Conservation (phyloP, 2,113 vertebrate species). For the Chloebia gouldiae region DNA sequence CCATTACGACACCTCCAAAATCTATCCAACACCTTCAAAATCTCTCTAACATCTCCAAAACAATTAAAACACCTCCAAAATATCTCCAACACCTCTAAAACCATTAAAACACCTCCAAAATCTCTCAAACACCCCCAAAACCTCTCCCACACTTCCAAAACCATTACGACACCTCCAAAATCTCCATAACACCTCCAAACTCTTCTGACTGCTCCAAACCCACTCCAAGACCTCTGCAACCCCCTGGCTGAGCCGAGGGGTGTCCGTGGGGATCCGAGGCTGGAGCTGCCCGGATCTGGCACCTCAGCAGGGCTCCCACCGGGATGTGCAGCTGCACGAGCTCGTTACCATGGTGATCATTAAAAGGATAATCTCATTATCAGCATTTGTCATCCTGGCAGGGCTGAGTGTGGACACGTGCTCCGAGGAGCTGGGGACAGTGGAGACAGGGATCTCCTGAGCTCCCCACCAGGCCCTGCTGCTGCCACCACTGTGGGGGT, state of each 20-base stretch:
- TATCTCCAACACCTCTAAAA: not conserved
- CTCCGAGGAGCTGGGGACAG: not conserved
- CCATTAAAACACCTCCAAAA: not conserved
- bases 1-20: not conserved
- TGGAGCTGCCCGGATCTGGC: not conserved
- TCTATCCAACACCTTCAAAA: not conserved
- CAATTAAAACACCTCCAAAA: not conserved
- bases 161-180: not conserved
- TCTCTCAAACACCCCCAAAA: not conserved
- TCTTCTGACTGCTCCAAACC: not conserved
- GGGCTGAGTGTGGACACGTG: not conserved
- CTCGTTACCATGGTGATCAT: not conserved
- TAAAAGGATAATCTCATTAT: not conserved
- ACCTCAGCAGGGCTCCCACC: not conserved
- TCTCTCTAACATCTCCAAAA: no score
- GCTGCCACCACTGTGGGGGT: accelerated
- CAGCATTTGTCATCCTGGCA: accelerated
- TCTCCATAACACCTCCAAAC: not conserved
- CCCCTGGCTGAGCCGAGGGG: accelerated
- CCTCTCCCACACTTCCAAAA: not conserved
- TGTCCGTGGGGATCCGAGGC: not conserved
- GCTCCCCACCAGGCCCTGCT: accelerated
- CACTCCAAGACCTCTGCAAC: no score
- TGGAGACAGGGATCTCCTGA: not conserved
- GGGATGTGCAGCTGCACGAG: not conserved